A percentile compares a stretch with the other conserved stretches of the same genome.
phyloP scores from a whole-genome alignment of 2,797 vertebrate genomes.

The Platyrinchus mystaceus region DNA sequence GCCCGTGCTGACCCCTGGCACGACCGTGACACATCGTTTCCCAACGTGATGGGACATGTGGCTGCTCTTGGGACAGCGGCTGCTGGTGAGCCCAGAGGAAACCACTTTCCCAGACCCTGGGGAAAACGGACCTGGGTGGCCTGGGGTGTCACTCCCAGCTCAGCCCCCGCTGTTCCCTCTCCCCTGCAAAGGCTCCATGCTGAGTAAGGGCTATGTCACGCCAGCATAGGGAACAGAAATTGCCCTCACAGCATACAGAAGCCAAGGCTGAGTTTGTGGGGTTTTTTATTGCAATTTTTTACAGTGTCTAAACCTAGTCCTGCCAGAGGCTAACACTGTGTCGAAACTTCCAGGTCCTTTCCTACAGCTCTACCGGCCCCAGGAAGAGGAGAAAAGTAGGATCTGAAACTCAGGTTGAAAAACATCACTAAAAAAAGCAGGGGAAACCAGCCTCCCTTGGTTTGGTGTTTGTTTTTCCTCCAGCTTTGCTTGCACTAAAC shows the following conservation, averaged over 20 bases:
- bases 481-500: not conserved
- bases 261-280: not conserved
- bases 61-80: not conserved
- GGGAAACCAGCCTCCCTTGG: not conserved
- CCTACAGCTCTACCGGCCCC: not conserved
- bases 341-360: not conserved
- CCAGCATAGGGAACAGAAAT: not conserved
- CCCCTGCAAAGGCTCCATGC: not conserved
- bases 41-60: not conserved
- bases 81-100: not conserved
- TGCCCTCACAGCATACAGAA: not conserved
- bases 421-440: not conserved
- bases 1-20: not conserved
- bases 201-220: not conserved
- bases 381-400: not conserved
- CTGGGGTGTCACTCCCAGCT: not conserved
- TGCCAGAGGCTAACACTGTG: not conserved
- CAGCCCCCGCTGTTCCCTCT: not conserved
- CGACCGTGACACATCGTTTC: not conserved
- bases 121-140: rapidly evolving
- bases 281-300: not conserved
- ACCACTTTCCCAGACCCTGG: not conserved
- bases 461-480: not conserved
- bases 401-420: conserved; percentile 5
- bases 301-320: not conserved